A percentile compares a stretch with the other conserved stretches of the same genome.
These are phyloP conservation scores for Serrognathus titanus DNA, from an alignment of 2,888 invertebrate species.

Conservation along the genomic window DNA sequence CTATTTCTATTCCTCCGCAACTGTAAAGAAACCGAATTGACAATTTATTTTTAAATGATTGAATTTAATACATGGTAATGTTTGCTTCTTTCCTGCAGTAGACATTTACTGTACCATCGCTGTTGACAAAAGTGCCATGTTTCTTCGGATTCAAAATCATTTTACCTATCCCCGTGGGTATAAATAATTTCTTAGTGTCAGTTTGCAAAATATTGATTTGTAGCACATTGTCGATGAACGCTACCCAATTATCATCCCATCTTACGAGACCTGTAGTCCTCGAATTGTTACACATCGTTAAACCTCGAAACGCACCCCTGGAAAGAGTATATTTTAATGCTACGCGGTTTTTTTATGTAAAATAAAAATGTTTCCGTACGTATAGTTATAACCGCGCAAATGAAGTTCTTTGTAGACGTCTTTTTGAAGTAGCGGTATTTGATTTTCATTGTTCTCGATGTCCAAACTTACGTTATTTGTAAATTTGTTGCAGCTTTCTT, in stretches of 20 bases:
- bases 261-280: conserved; percentile 52
- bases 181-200: conserved; percentile 64
- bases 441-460: neutral
- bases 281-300: conserved; percentile 25
- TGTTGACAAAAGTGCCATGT: conserved; percentile 7
- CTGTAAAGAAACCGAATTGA: conserved; percentile 28
- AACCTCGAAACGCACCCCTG: conserved; percentile 31
- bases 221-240: conserved; percentile 86
- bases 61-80: too few relatives aligned
- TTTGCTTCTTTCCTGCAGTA: too few relatives aligned
- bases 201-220: conserved; percentile 71
- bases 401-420: conserved; percentile 67
- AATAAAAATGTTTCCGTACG: conserved; percentile 10
- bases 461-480: neutral
- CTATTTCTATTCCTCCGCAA: conserved; percentile 58
- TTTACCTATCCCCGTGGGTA: conserved; percentile 55
- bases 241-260: conserved; percentile 84
- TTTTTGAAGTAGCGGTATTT: conserved; percentile 28
- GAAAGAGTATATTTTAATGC: conserved; percentile 1
- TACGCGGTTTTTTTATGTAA: neutral
- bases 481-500: neutral
- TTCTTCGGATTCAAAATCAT: conserved; percentile 20
- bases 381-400: conserved; percentile 61
- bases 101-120: too few relatives aligned
- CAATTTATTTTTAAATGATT: too few relatives aligned